A percentile compares a stretch with the other conserved stretches of the same genome.
Conservation (phyloP, 2,888 invertebrate genomes). For the Halictus quadricinctus region DNA sequence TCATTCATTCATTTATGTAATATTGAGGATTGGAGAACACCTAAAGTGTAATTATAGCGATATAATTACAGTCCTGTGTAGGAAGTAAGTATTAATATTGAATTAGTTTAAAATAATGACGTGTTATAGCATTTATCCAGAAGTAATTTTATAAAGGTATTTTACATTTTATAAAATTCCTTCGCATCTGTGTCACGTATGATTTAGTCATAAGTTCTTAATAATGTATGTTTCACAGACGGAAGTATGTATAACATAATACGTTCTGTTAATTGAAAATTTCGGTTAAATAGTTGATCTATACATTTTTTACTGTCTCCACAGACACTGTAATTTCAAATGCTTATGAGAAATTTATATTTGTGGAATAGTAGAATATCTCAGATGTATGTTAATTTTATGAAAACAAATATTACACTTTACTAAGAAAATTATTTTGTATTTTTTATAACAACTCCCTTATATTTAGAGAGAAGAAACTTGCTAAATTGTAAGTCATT, state of each 20-base stretch:
- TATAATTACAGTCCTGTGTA: conserved; percentile 18
- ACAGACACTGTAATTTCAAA: conserved; percentile 6
- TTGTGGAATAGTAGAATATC: neutral
- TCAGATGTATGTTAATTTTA: conserved; percentile 20
- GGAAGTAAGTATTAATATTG: conserved; percentile 33
- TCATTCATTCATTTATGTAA: conserved; percentile 26
- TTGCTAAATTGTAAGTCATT: neutral
- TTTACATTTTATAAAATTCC: conserved; percentile 31
- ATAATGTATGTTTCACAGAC: conserved; percentile 29
- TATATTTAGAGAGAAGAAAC: conserved; percentile 3
- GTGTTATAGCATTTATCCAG: conserved; percentile 51
- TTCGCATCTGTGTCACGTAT: conserved; percentile 34
- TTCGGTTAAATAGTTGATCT: conserved; percentile 14
- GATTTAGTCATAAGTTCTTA: conserved; percentile 42
- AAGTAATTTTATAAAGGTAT: conserved; percentile 49
- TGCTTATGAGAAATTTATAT: conserved; percentile 11
- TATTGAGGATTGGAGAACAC: conserved; percentile 16
- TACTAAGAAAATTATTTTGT: conserved; percentile 18
- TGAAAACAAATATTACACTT: conserved; percentile 17
- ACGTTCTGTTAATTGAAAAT: conserved; percentile 5
- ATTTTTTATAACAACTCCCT: conserved; percentile 37
- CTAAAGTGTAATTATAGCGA: conserved; percentile 13
- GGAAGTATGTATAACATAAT: conserved; percentile 21
- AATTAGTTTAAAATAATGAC: conserved; percentile 28
- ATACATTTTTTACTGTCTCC: conserved; percentile 29